A percentile compares a stretch with the other conserved stretches of the same genome.
Evolutionary conservation across 2,888 invertebrate genomes (phyloP).

Genomic region (Drosophila yooni): DNA sequence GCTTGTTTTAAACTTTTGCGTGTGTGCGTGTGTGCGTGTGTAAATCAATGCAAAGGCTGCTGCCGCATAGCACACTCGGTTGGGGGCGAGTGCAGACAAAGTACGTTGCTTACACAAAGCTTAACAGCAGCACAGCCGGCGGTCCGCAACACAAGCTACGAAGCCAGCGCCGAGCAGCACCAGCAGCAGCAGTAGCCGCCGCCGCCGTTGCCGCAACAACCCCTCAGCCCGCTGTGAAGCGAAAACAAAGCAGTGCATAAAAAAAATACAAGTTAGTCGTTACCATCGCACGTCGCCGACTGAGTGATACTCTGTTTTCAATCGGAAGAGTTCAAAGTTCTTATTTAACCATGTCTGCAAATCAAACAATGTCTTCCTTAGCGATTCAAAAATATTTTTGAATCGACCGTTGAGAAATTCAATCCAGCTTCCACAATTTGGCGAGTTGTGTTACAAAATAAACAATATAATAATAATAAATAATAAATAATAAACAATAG

Average conservation of each 20-base stretch:
- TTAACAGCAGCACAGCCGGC: slow-evolving; percentile 74
- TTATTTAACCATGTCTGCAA: not conserved
- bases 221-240: slow-evolving; percentile 29
- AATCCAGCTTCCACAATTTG: not conserved
- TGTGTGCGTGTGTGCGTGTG: slow-evolving; percentile 46
- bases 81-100: slow-evolving; percentile 62
- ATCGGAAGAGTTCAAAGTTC: not conserved
- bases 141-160: slow-evolving; percentile 45
- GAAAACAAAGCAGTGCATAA: slow-evolving; percentile 73
- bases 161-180: not conserved
- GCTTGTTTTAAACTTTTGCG: slow-evolving; percentile 75
- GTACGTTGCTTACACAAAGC: slow-evolving; percentile 77
- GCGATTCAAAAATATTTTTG: not conserved
- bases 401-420: not conserved
- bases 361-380: not conserved
- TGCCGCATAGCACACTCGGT: slow-evolving; percentile 22
- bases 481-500: not conserved
- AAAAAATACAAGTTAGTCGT: slow-evolving; percentile 25
- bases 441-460: too few species aligned
- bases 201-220: not conserved
- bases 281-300: not conserved
- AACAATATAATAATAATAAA: too few species aligned
- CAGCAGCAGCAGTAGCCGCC: not conserved
- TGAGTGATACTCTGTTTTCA: not conserved
- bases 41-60: slow-evolving; percentile 69